These are phyloP conservation scores for Chromobotia macracanthus DNA, from an alignment of 2,797 vertebrate species.

Conservation along the genomic window DNA sequence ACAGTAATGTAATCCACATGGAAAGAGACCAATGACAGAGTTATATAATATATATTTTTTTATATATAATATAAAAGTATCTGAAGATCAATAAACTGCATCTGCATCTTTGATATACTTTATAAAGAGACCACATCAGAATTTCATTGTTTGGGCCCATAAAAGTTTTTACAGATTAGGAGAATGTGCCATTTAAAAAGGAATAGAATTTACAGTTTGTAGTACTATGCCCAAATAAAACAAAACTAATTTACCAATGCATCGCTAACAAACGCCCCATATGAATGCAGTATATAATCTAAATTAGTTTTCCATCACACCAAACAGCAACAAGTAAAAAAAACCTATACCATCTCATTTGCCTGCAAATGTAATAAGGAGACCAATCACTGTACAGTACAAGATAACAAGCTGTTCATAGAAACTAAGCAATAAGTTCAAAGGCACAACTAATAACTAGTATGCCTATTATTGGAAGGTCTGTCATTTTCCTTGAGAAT, in stretches of 20 bases:
- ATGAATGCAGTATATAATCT: not conserved
- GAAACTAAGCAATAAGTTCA: not conserved
- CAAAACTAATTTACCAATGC: no score
- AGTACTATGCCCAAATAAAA: not conserved
- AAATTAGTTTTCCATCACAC: not conserved
- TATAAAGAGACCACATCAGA: no score
- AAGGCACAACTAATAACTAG: no score
- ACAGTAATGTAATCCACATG: not conserved
- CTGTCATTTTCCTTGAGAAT: not conserved
- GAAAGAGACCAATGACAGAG: not conserved
- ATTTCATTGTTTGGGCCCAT: no score
- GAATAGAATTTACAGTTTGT: not conserved
- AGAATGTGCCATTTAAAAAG: no score
- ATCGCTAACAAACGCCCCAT: no score
- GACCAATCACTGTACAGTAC: not conserved
- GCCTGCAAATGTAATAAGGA: constrained; percentile 17
- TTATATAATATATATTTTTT: no score
- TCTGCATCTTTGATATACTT: no score
- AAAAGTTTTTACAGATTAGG: no score
- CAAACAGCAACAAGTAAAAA: constrained; percentile 11
- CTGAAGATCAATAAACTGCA: no score
- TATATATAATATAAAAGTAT: no score
- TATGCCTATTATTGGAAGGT: not conserved
- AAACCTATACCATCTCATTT: not conserved
- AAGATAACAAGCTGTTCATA: not conserved